Percentiles rank a stretch among this genome's conserved stretches.
Conservation (phyloP, 2,113 vertebrate genomes). For the Ceyx margarethae region DNA sequence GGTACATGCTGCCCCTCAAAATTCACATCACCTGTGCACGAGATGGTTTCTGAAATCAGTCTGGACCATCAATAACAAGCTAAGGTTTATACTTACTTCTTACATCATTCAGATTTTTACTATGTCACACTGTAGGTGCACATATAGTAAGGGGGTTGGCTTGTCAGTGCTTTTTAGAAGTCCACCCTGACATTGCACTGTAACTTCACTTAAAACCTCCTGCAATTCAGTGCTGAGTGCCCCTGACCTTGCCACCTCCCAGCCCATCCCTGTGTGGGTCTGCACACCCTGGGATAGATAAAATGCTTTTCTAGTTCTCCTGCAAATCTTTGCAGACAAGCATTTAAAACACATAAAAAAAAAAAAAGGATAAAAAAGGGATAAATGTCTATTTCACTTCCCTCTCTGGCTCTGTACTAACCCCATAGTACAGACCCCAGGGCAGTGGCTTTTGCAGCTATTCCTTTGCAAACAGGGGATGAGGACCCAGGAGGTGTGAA, state of each 20-base stretch:
- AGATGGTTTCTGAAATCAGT: background rate
- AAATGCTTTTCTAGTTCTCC: background rate
- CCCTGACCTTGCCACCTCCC: background rate
- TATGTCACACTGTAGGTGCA: background rate
- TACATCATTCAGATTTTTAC: background rate
- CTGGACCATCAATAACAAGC: background rate
- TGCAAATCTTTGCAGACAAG: background rate
- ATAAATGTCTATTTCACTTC: background rate
- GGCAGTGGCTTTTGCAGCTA: background rate
- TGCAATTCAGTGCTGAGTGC: background rate
- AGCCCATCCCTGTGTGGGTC: background rate
- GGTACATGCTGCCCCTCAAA: background rate
- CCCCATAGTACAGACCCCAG: background rate
- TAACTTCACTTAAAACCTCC: background rate
- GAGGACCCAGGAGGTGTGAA: no score
- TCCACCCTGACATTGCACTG: fast-evolving
- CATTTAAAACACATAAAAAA: background rate
- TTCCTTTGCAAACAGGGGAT: background rate
- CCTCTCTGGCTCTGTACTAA: background rate
- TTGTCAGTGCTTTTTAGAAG: background rate
- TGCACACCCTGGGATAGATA: background rate
- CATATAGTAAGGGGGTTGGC: background rate
- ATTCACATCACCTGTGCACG: background rate
- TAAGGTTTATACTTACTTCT: background rate
- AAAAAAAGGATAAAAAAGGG: background rate